Evolutionary conservation across 2,888 invertebrate species (phyloP), one percentile per base, ranked within the genome.

Genomic region (Nephrotoma appendiculata): DNA sequence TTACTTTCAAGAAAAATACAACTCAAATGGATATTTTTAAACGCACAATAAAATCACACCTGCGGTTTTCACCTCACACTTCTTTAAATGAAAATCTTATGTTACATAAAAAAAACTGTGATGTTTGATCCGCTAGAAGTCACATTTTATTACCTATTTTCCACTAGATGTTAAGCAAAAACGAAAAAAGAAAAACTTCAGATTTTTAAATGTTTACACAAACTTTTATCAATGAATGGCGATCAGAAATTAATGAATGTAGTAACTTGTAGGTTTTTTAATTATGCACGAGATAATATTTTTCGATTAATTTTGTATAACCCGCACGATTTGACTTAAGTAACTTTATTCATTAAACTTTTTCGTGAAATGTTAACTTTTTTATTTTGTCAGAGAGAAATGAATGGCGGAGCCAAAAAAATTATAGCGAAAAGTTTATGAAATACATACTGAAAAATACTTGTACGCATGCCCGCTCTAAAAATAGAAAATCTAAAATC

Each of bases 391-490:
- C 42, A 84, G 15, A 84, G 15, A 84, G 15, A 84, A 41, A 84
- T 84, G 84, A 84, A 84, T 84, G 84, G 84, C 84, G 84, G 84
- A 84, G 84, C 84, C 43, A 84, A 84, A 84, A 71, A 52, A 41
- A n/a, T 84, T 84, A 41, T 84, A 84, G 84, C 41, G 41, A 43
- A 84, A 15, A 42, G 12, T 41, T 31, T 31, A 71, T 71, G 71
- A 31, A 71, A 71, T 31, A 71, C 71, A 31, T 31, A 71, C 11
- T 71, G 71, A 71, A 71, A 57, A 71, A 71, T 71, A 71, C 31
- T 71, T 71, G 5, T 71, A 86, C 86, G 86, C 86, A 86, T 86
- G 86, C 86, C 31, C 52, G 52, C 86, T 57, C 86, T 57, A 86
- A 41, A 57, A 86, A 86, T 57, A 52, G 52, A 86, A 86, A 45